These are phyloP conservation scores for Peromyscus melanophrys DNA, from an alignment of 2,797 vertebrate species.

Conservation along the genomic window DNA sequence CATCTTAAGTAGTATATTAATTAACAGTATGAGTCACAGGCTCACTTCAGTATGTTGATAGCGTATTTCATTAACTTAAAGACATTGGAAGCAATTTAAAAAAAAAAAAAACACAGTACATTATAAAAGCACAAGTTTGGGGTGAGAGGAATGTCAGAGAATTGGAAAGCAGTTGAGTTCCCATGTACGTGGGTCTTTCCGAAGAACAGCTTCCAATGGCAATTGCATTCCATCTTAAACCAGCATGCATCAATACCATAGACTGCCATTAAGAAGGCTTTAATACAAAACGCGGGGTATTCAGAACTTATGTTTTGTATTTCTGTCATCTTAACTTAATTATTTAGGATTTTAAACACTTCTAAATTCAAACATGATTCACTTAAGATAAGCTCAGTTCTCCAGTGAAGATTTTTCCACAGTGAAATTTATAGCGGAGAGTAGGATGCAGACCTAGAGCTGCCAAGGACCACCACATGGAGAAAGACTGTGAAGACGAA, in stretches of 20 bases:
- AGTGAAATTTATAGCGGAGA: conserved; percentile 34
- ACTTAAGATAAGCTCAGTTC: conserved; percentile 36
- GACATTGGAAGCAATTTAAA: background rate
- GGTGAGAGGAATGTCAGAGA: background rate
- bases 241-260: background rate
- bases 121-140: conserved; percentile 14
- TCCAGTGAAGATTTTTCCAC: conserved; percentile 52
- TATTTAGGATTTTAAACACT: conserved; percentile 58
- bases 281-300: background rate
- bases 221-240: conserved; percentile 17
- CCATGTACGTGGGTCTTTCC: background rate
- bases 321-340: conserved; percentile 55
- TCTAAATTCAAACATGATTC: conserved; percentile 49
- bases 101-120: conserved; percentile 2
- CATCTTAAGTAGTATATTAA: background rate
- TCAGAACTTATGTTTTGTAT: conserved; percentile 58
- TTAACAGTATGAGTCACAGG: background rate
- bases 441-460: background rate
- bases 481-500: conserved; percentile 24
- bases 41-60: background rate
- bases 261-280: background rate
- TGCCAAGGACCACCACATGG: background rate
- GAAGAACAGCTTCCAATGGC: background rate
- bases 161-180: conserved; percentile 16
- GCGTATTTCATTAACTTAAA: conserved; percentile 17